phyloP scores from a whole-genome alignment of 2,113 vertebrate species.

The Hypomesus transpacificus region DNA sequence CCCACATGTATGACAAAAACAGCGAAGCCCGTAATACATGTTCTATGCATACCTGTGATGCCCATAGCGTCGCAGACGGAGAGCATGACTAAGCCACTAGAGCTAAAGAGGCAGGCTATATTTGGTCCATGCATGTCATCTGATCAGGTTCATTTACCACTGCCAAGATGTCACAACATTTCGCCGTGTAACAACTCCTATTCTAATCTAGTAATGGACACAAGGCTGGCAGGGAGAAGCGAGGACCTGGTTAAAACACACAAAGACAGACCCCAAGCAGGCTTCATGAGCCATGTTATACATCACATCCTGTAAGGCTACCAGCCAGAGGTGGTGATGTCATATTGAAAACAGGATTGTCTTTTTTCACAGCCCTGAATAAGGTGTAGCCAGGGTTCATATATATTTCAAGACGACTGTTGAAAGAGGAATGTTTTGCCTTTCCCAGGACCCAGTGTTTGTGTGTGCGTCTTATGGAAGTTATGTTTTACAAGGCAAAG shows the following conservation, averaged over 20 bases:
- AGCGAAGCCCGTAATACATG: too few species aligned
- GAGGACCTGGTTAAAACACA: background rate
- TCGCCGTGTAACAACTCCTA: slow-evolving; percentile 11
- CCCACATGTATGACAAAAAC: too few species aligned
- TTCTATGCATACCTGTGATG: background rate
- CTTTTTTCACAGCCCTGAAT: too few species aligned
- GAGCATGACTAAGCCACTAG: background rate
- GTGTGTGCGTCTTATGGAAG: background rate
- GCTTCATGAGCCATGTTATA: background rate
- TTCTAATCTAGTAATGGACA: background rate
- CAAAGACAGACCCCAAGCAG: background rate
- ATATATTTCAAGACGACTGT: too few species aligned
- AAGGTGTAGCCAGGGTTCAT: too few species aligned
- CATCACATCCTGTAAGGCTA: background rate
- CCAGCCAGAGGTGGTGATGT: too few species aligned
- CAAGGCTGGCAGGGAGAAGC: background rate
- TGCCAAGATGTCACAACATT: slow-evolving; percentile 43
- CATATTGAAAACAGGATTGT: too few species aligned
- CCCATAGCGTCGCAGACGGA: background rate
- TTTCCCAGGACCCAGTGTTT: slow-evolving; percentile 36
- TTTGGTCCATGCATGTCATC: slow-evolving; percentile 50
- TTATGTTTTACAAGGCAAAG: slow-evolving; percentile 23
- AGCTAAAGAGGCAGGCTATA: slow-evolving; percentile 38
- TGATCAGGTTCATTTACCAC: slow-evolving; percentile 43
- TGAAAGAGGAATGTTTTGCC: background rate